phyloP scores from a whole-genome alignment of 2,888 invertebrate species.

The Melanchra persicariae region DNA sequence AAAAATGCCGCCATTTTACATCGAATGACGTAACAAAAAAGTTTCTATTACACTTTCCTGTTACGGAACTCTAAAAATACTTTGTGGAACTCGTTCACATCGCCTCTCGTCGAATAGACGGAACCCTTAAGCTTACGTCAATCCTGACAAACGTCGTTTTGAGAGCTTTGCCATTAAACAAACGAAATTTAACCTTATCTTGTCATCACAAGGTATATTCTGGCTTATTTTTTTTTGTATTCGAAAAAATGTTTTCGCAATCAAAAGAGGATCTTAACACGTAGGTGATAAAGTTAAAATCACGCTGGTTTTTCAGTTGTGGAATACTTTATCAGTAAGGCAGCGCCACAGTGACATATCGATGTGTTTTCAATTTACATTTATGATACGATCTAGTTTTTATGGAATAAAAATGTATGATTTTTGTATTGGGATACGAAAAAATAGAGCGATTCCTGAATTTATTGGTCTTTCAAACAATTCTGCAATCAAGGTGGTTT shows the following conservation, averaged over 20 bases:
- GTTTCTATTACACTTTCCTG: conserved; percentile 62
- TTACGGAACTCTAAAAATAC: conserved; percentile 59
- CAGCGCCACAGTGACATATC: conserved; percentile 51
- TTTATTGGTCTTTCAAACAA: conserved; percentile 27
- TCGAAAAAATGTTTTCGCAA: neutral
- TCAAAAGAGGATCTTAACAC: neutral
- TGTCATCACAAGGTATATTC: neutral
- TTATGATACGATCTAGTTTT: conserved; percentile 53
- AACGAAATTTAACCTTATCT: conserved; percentile 3
- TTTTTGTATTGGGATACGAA: conserved; percentile 22
- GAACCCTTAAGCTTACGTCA: conserved; percentile 61
- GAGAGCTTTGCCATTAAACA: neutral
- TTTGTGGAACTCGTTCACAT: conserved; percentile 58
- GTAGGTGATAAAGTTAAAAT: neutral
- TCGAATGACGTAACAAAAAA: conserved; percentile 57
- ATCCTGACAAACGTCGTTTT: conserved; percentile 62
- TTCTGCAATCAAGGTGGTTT: too few relatives aligned
- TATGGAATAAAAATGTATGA: conserved; percentile 46
- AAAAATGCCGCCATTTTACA: conserved; percentile 44
- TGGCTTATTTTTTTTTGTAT: too few relatives aligned
- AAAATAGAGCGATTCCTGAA: conserved; percentile 14
- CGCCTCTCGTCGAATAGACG: conserved; percentile 50
- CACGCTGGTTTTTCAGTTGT: neutral
- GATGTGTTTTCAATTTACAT: conserved; percentile 63
- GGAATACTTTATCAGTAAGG: conserved; percentile 41